These are phyloP conservation scores for Leucophenga montana DNA, from an alignment of 2,888 invertebrate genomes.

Conservation along the genomic window DNA sequence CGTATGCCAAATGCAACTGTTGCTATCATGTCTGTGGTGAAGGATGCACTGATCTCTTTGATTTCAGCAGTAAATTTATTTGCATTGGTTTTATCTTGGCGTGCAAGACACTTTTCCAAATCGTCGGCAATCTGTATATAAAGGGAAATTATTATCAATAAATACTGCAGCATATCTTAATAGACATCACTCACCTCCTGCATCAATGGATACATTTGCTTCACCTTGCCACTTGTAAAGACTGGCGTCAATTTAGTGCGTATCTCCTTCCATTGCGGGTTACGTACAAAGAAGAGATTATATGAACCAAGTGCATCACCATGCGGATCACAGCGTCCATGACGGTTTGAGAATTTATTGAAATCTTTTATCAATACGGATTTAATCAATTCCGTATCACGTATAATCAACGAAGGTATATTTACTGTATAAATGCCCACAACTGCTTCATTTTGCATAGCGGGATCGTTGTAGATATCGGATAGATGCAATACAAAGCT, in stretches of 20 bases:
- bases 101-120: slow-evolving; percentile 54
- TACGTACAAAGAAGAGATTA: slow-evolving; percentile 73
- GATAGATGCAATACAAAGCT: slow-evolving; percentile 68
- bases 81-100: slow-evolving; percentile 18
- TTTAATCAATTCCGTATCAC: slow-evolving; percentile 74
- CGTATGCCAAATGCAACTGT: slow-evolving; percentile 68
- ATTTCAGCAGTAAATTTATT: slow-evolving; percentile 54
- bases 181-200: slow-evolving; percentile 54
- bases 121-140: slow-evolving; percentile 56
- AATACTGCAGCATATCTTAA: no score
- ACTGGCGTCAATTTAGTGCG: slow-evolving; percentile 73
- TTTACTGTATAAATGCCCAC: slow-evolving; percentile 72
- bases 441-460: slow-evolving; percentile 59
- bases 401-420: slow-evolving; percentile 72
- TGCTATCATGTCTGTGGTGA: slow-evolving; percentile 70
- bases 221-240: slow-evolving; percentile 73
- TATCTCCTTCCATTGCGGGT: slow-evolving; percentile 73
- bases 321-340: slow-evolving; percentile 60
- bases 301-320: slow-evolving; percentile 70
- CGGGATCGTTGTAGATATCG: slow-evolving; percentile 67
- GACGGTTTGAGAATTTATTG: slow-evolving; percentile 69
- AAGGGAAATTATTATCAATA: neutral
- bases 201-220: slow-evolving; percentile 70
- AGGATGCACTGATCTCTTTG: slow-evolving; percentile 64
- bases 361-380: slow-evolving; percentile 74